Percentiles rank a stretch among this genome's conserved stretches.
Evolutionary conservation across 1,140 invertebrate genomes (phyloP).

Genomic region (Cotesia vestalis): DNA sequence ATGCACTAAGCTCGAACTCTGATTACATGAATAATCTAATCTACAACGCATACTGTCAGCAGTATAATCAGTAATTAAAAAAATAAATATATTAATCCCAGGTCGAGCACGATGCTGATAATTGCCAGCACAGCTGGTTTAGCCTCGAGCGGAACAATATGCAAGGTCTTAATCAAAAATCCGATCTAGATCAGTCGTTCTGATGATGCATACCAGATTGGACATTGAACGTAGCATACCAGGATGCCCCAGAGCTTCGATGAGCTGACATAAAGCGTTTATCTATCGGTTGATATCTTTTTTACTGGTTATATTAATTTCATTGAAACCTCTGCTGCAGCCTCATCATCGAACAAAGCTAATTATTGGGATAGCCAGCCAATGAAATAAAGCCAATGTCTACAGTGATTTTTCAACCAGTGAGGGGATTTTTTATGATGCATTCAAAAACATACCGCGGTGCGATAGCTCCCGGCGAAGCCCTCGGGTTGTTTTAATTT

Average conservation of each 20-base stretch:
- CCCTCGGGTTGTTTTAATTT: conserved; percentile 49
- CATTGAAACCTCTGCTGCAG: conserved; percentile 32
- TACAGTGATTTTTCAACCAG: neutral
- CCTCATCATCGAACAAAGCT: too few relatives aligned
- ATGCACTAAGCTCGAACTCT: too few relatives aligned
- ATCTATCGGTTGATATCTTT: neutral
- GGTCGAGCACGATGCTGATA: too few relatives aligned
- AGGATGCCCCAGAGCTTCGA: conserved; percentile 30
- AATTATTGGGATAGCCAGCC: too few relatives aligned
- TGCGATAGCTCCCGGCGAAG: conserved; percentile 33
- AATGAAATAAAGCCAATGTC: too few relatives aligned
- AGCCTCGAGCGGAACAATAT: neutral
- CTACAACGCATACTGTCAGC: too few relatives aligned
- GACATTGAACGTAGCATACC: conserved; percentile 4
- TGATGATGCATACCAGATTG: conserved; percentile 39
- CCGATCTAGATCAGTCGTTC: conserved; percentile 41
- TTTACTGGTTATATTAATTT: conserved; percentile 20
- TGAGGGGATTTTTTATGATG: conserved; percentile 1
- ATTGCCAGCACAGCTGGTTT: too few relatives aligned
- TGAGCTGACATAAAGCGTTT: conserved; percentile 2
- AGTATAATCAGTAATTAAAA: too few relatives aligned
- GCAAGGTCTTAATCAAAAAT: conserved; percentile 39
- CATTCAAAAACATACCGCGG: neutral
- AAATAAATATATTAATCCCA: too few relatives aligned
- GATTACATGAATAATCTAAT: too few relatives aligned